Conservation (phyloP, 2,113 vertebrate species). For the Australoheros scitulus region DNA sequence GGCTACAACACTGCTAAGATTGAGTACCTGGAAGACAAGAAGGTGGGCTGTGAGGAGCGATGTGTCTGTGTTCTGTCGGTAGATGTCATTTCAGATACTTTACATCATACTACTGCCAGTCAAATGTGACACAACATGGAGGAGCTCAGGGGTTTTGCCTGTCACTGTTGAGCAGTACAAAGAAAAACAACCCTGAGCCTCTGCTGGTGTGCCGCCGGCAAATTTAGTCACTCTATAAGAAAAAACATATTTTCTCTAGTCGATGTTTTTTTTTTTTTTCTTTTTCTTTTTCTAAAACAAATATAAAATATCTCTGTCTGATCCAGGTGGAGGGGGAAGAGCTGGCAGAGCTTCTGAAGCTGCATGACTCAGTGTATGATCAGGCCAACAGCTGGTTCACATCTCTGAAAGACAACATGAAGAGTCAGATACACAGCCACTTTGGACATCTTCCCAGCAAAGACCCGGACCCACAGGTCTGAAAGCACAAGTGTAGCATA, state of each 20-base stretch:
- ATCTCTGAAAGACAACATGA: conserved; percentile 91
- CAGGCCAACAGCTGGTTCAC: conserved; percentile 92
- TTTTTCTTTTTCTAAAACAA: accelerated
- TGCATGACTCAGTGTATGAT: conserved; percentile 89
- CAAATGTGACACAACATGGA: background rate
- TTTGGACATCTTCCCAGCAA: conserved; percentile 91
- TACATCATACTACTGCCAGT: background rate
- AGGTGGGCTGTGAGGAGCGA: conserved; percentile 68
- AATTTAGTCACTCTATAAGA: background rate
- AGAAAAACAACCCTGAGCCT: background rate
- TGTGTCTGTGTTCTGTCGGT: background rate
- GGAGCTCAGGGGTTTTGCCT: background rate
- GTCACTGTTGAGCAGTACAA: background rate
- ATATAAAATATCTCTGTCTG: background rate
- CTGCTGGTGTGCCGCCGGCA: background rate
- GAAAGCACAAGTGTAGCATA: background rate
- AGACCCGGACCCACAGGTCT: conserved; percentile 89
- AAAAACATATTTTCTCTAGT: background rate
- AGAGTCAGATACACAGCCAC: conserved; percentile 91
- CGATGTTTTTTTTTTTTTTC: background rate
- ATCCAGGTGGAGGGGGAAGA: conserved; percentile 87
- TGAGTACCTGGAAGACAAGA: conserved; percentile 91
- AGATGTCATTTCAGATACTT: background rate
- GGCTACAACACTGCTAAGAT: conserved; percentile 95
- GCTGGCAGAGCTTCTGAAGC: conserved; percentile 84